phyloP scores from a whole-genome alignment of 2,797 vertebrate species.

The Gorsachius magnificus region DNA sequence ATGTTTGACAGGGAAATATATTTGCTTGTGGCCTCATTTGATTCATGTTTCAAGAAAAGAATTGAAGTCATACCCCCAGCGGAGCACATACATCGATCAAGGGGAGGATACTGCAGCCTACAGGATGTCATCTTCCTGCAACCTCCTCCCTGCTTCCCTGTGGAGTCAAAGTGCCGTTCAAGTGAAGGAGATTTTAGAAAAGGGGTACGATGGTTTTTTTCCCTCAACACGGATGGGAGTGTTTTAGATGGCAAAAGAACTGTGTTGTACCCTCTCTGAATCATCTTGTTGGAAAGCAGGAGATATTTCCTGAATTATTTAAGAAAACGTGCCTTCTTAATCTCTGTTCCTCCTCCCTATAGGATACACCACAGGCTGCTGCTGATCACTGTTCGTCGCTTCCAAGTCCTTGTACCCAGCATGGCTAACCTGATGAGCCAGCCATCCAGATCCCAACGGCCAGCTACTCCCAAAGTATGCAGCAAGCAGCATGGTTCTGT shows the following conservation, averaged over 20 bases:
- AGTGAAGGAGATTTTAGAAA: neutral
- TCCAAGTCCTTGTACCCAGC: neutral
- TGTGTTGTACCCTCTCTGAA: neutral
- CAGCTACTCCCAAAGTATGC: neutral
- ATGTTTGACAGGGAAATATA: constrained; percentile 58
- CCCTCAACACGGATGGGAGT: neutral
- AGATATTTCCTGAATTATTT: neutral
- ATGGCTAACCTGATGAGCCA: neutral
- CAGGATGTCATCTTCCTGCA: neutral
- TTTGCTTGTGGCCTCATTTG: constrained; percentile 40
- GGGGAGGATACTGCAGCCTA: neutral
- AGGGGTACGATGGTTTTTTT: neutral
- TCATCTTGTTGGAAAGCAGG: neutral
- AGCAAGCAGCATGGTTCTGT: neutral
- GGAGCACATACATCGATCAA: neutral
- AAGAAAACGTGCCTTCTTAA: neutral
- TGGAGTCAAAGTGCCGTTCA: neutral
- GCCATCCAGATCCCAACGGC: no score
- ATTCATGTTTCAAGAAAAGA: constrained; percentile 54
- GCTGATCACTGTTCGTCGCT: neutral
- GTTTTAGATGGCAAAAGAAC: neutral
- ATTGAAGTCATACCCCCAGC: constrained; percentile 45
- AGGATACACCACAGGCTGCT: rapidly evolving
- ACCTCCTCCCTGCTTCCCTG: neutral
- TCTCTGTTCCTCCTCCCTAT: neutral